Evolutionary conservation across 2,797 vertebrate genomes (phyloP), one percentile per base, ranked within the genome.

Genomic region (Pangasius sanitwongsei): DNA sequence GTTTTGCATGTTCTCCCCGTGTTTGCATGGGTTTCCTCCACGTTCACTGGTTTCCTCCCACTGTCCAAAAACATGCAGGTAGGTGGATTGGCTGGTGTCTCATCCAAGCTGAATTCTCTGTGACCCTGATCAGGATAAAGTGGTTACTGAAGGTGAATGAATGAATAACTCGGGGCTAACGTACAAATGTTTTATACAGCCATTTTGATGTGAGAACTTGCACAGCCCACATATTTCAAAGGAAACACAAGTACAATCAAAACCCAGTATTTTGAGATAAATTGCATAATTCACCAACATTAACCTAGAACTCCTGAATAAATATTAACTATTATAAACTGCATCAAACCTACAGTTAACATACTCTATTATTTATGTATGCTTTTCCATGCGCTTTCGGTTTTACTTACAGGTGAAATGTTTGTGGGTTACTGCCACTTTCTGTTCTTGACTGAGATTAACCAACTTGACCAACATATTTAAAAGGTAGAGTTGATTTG

Each of bases 371-470:
- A 83, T 44, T 83, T 8, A 65, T 44, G 25, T 69, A 69, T 8
- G 23, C 34, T 37, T n/a, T 55, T 25, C 2, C 48, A 13, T 69
- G 9, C 7, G 1, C 28, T 50, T 20, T 55, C n/a, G 34, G 2
- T 34, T 82, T 69, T 69, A 84, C 41, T 67, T 50, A 34, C 18
- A 53, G 2, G 16, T 63, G 28, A 44, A 83, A 83, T 63, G 23
- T 55, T 65, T 85, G 65, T 85, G 18, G 9, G 48, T 13, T 69
- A 70, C 65, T 84, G 44, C 44, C 41, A 83, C 41, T 61, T 82
- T 61, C 9, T 82, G 72, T 44, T 2, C 5, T 25, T 41, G 55
- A 37, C 53, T 59, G 55, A 59, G 55, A 23, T 82, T 82, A 82
- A 82, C 31, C n/a, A 59, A 59, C 31, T 44, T 83, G 59, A 83